These are phyloP conservation scores for Etheostoma perlongum DNA, from an alignment of 2,797 vertebrate genomes.

Conservation along the genomic window DNA sequence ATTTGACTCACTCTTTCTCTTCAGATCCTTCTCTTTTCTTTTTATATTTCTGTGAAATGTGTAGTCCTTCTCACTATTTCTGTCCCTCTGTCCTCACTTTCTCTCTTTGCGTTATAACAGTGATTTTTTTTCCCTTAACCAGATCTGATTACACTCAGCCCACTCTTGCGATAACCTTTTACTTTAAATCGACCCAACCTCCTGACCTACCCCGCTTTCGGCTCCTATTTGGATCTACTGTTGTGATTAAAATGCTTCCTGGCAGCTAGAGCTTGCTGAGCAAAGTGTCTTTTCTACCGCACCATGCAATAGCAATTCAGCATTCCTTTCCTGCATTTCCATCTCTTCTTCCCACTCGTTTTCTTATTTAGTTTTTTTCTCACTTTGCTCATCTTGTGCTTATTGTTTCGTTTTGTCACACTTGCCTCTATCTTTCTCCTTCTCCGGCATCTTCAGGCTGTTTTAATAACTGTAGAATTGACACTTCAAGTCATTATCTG, in stretches of 20 bases:
- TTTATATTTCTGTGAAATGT: neutral
- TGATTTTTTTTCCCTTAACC: constrained; percentile 68
- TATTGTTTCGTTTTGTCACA: constrained; percentile 35
- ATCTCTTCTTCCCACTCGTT: constrained; percentile 56
- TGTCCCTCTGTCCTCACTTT: constrained; percentile 53
- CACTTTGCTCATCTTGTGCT: constrained; percentile 21
- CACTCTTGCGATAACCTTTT: constrained; percentile 79
- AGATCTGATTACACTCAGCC: constrained; percentile 76
- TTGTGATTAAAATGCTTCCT: constrained; percentile 82
- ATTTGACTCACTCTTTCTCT: neutral
- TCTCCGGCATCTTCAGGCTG: constrained; percentile 38
- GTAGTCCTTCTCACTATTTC: constrained; percentile 53
- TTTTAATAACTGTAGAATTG: constrained; percentile 62
- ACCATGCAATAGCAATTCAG: constrained; percentile 72
- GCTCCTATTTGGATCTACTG: constrained; percentile 79
- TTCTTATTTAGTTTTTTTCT: constrained; percentile 31
- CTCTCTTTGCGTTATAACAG: constrained; percentile 55
- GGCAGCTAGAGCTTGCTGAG: constrained; percentile 75
- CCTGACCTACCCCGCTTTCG: constrained; percentile 76
- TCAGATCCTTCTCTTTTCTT: neutral
- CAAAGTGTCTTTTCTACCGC: constrained; percentile 70
- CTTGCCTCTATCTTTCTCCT: neutral
- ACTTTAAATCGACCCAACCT: constrained; percentile 79
- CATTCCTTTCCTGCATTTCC: constrained; percentile 60
- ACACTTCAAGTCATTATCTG: constrained; percentile 49